Evolutionary conservation across 2,113 vertebrate genomes (phyloP).

Genomic region (Phrynocephalus versicolor): DNA sequence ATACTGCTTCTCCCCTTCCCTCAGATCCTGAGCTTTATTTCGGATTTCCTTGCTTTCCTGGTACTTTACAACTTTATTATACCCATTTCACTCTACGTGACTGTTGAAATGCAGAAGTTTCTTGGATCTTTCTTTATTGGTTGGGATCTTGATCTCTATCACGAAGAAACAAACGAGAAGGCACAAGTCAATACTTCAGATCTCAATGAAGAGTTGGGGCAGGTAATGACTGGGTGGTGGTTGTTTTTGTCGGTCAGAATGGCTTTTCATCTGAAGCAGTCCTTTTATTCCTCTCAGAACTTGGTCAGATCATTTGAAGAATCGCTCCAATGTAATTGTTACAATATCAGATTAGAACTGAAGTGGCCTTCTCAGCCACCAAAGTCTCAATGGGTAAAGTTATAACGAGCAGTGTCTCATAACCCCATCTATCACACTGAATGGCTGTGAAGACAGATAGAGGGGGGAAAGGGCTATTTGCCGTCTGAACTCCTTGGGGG

Average conservation of each 20-base stretch:
- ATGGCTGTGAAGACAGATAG: not conserved
- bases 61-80: constrained; percentile 99
- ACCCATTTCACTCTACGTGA: constrained; percentile 97
- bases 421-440: not conserved
- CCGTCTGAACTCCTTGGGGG: not conserved
- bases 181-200: constrained; percentile 99
- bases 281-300: not conserved
- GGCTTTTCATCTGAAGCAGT: not conserved
- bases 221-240: constrained; percentile 77
- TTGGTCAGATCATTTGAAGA: not conserved
- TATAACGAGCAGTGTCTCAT: not conserved
- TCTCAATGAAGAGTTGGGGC: constrained; percentile 96
- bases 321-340: not conserved
- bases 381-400: not conserved
- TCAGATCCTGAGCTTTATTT: constrained; percentile 96
- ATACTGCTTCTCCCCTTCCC: not conserved
- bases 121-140: constrained; percentile 97
- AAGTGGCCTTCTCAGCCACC: too few relatives aligned
- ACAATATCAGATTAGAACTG: too few relatives aligned
- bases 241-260: not conserved
- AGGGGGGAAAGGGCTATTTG: not conserved
- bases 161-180: constrained; percentile 93
- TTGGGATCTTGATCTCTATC: constrained; percentile 98
- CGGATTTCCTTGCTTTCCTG: constrained; percentile 97
- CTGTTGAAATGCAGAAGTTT: constrained; percentile 99